Evolutionary conservation across 2,888 invertebrate species (phyloP), one percentile per base, ranked within the genome.

Genomic region (Pristionchus arcanus): DNA sequence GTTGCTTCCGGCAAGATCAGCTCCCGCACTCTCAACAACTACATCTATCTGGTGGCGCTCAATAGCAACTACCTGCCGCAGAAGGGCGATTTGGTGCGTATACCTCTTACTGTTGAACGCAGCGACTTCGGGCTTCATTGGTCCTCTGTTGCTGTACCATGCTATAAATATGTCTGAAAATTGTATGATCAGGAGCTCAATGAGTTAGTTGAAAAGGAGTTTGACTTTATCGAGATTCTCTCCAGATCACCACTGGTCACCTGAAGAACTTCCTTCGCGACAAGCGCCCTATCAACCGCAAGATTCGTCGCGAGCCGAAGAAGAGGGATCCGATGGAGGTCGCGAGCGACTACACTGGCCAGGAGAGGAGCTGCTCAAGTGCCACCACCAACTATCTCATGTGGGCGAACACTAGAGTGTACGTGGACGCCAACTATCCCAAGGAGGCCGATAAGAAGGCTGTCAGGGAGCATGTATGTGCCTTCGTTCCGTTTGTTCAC

Each of bases 401-500:
- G 90, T 94, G 92, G 77, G 93, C 94, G 49, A 94, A 93, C 84
- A 93, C 94, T 31, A 92, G 94, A 83, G 74, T 93, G 42, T 94
- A 93, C 90, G 90, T 93, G 71, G 94, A 94, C 90, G 90, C 91
- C 37, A 89, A 93, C 89, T 94, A 94, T 83, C 92, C 93, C 21
- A 91, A 87, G 5, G 84, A 81, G 0, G 81, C 71, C 28, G 87
- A 90, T 34, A 90, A 91, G 25, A 49, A 86, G 25, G 81, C 90
- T 59, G 90, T 94, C 31, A 90, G 93, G 34, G 89, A 91, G 7
- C 90, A 93, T 66, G 93, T 93, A 25, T 16, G 28, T 49, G 11
- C 13, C 0, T 9, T 49, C 42, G 13, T 49, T 49, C 11, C 13
- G 42, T 13, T 1, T 9, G 11, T 9, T 49, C 42, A 11, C 42